phyloP scores from a whole-genome alignment of 2,888 invertebrate genomes.

The Meloe dianella region DNA sequence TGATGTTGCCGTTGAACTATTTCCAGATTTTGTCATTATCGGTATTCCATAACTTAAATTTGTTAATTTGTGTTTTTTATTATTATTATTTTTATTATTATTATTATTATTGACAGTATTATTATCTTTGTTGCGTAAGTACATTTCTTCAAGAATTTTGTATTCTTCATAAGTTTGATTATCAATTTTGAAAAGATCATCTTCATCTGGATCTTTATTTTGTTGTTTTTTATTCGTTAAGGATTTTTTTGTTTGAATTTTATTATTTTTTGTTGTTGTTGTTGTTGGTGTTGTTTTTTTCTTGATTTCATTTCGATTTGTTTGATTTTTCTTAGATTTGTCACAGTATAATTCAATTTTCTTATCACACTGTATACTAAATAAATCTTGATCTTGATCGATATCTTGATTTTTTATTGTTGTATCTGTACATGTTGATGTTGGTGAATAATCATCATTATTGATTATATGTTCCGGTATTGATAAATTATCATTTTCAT shows the following conservation, averaged over 20 bases:
- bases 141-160: conserved; percentile 57
- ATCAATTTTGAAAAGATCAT: conserved; percentile 54
- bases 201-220: conserved; percentile 27
- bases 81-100: conserved; percentile 56
- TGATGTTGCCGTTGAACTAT: conserved; percentile 23
- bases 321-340: conserved; percentile 44
- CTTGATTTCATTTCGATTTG: not conserved
- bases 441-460: conserved; percentile 46
- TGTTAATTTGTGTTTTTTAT: conserved; percentile 36
- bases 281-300: not conserved
- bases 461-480: conserved; percentile 57
- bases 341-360: conserved; percentile 58
- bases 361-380: conserved; percentile 63
- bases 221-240: not conserved
- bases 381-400: conserved; percentile 44
- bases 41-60: conserved; percentile 34
- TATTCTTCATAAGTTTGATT: conserved; percentile 58
- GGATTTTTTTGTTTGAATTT: conserved; percentile 10
- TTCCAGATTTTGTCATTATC: conserved; percentile 44
- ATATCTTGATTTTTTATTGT: conserved; percentile 34
- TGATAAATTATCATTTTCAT: conserved; percentile 73
- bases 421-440: conserved; percentile 45
- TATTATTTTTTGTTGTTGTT: not conserved
- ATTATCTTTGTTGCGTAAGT: conserved; percentile 45
- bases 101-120: conserved; percentile 44